These are phyloP conservation scores for Nesidiocoris tenuis DNA, from an alignment of 2,888 invertebrate species.

Conservation along the genomic window DNA sequence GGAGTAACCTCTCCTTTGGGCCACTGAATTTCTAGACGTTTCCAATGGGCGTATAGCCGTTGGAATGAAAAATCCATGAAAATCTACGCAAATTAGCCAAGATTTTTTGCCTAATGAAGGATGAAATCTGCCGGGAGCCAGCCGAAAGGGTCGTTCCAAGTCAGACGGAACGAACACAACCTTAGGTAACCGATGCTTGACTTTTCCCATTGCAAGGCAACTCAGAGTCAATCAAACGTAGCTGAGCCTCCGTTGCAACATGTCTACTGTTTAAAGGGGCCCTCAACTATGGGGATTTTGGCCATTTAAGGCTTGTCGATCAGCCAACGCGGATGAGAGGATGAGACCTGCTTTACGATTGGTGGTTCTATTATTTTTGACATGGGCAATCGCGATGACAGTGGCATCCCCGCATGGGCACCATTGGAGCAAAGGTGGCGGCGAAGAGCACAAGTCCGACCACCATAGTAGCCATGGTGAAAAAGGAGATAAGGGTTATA, in stretches of 20 bases:
- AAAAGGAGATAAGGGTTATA: constrained; percentile 71
- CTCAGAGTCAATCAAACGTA: constrained; percentile 24
- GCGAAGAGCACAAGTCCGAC: constrained; percentile 66
- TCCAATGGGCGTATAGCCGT: too few species aligned
- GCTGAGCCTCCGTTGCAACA: constrained; percentile 21
- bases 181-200: constrained; percentile 10
- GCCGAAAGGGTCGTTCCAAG: constrained; percentile 25
- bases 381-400: background rate
- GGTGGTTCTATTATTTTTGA: background rate
- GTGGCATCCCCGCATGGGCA: constrained; percentile 51
- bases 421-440: constrained; percentile 65
- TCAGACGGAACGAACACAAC: constrained; percentile 27
- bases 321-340: background rate
- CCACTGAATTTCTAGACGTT: too few species aligned
- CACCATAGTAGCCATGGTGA: constrained; percentile 67
- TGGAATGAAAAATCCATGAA: too few species aligned
- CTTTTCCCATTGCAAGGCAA: background rate
- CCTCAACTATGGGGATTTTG: background rate
- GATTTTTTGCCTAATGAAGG: constrained; percentile 23
- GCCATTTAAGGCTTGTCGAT: background rate
- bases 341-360: background rate
- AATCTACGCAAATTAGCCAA: too few species aligned
- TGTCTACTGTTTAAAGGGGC: constrained; percentile 20
- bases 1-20: too few species aligned
- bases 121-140: constrained; percentile 25